Base-by-base conservation (phyloP, 2,113 vertebrate species). In the Chaetops frenatus region DNA sequence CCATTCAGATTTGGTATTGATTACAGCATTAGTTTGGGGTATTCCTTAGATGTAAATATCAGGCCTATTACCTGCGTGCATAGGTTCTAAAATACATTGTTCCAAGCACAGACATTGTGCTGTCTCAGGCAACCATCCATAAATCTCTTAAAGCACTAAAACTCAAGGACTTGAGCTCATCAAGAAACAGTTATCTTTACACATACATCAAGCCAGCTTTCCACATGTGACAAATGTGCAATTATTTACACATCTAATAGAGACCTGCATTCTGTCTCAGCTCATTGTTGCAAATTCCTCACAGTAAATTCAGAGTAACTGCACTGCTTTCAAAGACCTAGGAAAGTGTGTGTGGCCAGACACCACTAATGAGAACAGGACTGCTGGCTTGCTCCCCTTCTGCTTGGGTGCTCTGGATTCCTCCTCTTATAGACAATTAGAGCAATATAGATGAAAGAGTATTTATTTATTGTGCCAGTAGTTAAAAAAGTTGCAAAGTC, bases 241-340 rank as follows among this genome's bases (percentile, higher is more conserved):
- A 81, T 95, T 94, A 87, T 87, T 95, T 89, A 82, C 81, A 69
- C 47, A 92, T 62, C 66, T 94, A 91, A 91, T 64, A 85, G 81
- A 94, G 62, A 88, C 25, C 31, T 12, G 6, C 36, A 53, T 86
- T 90, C 79, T 92, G 47, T 70, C 84, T 58, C 69, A 64, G 29
- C 92, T 86, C 92, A 61, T 48, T 74, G 65, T 45, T 79, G 60
- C 65, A 88, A 94, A 94, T 72, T 72, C 61, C 61, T 86, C 42
- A 28, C 1, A 0, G 58, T 45, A 87, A 94, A 88, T 77, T 77
- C 67, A 53, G 53, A 86, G 44, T 36, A 81, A 69, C 67, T 71
- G 1, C 20, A 23, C 22, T 60, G 47, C 53, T 86, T 83, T 70
- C 58, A 92, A 73, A 78, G 47, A 31, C 36, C n/a, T 21, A 5